Evolutionary conservation across 2,113 vertebrate species (phyloP), one percentile per base, ranked within the genome.

Genomic region (Anseranas semipalmata): DNA sequence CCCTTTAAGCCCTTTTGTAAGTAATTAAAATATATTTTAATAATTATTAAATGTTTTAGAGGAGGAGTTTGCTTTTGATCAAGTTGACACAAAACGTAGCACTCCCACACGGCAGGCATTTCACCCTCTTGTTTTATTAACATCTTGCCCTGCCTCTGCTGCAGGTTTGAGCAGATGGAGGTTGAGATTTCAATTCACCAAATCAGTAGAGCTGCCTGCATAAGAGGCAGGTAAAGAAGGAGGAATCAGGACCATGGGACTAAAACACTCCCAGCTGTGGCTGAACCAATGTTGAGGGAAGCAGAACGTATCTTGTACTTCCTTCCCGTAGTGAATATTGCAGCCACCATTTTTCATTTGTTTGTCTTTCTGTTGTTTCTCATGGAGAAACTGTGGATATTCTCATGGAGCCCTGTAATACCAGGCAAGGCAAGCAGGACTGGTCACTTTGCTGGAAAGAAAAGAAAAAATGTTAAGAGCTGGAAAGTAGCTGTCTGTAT

Each of bases 1-100:
- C 28, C 90, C 85, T 93, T 85, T 79, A 28, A 83, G 41, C 48
- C 46, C 65, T 71, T 53, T 77, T 33, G 10, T 80, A 84, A 89
- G 59, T 35, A 92, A 89, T 89, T 90, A 71, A 92, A 84, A 81
- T 63, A 25, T 70, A 55, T 81, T 86, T 90, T 67, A 77, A 46
- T 77, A 74, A 74, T 90, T 74, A 87, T 39, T 3, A 6, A 56
- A 84, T 93, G 19, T 81, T 81, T 89, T 37, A 80, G 55, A 86
- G 79, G 67, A 70, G 58, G 73, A 85, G 43, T 85, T 91, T 90
- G n/a, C 53, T 92, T 92, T 88, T 62, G 39, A 80, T 90, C 71
- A 48, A 48, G 19, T 5, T 83, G 79, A 77, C n/a, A 70, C n/a
- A 76, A 88, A 83, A 76, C 28, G 41, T 15, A 86, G 17, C 45